Evolutionary conservation across 2,797 vertebrate species (phyloP).

Genomic region (Gymnodraco acuticeps): DNA sequence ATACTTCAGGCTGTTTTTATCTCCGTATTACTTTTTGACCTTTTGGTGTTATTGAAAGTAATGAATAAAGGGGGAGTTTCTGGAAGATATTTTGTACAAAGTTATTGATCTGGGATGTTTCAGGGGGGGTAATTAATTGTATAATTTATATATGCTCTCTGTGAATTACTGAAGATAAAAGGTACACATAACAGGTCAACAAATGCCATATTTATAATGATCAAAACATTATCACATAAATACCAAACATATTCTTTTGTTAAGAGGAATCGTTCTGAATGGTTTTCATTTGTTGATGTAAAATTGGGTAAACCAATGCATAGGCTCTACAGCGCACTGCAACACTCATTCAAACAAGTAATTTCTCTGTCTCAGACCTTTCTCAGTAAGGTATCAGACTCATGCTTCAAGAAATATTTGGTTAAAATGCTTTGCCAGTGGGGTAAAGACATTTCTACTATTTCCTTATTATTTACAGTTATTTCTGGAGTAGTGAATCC

Average conservation of each 20-base stretch:
- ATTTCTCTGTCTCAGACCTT: not conserved
- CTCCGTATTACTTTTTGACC: slow-evolving; percentile 30
- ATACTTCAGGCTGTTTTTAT: slow-evolving; percentile 21
- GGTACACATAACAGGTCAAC: not conserved
- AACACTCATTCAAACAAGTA: not conserved
- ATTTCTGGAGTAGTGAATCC: not conserved
- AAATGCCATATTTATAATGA: not conserved
- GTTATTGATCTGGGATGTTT: not conserved
- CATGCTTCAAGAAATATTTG: not conserved
- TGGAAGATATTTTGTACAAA: not conserved
- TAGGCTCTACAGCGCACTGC: not conserved
- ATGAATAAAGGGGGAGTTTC: not conserved
- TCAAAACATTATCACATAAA: slow-evolving; percentile 14
- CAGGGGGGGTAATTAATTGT: slow-evolving; percentile 2
- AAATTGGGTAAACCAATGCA: not conserved
- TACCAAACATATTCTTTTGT: slow-evolving; percentile 6
- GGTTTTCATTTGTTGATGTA: not conserved
- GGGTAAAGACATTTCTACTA: not conserved
- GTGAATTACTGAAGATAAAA: slow-evolving; percentile 5
- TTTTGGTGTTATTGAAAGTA: slow-evolving; percentile 17
- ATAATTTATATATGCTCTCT: not conserved
- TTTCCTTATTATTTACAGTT: not conserved
- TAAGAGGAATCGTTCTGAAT: not conserved
- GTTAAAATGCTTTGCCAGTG: not conserved
- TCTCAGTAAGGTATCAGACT: slow-evolving; percentile 1